A percentile compares a stretch with the other conserved stretches of the same genome.
These are phyloP conservation scores for Palloptera scutellata DNA, from an alignment of 2,888 invertebrate species.

Conservation along the genomic window DNA sequence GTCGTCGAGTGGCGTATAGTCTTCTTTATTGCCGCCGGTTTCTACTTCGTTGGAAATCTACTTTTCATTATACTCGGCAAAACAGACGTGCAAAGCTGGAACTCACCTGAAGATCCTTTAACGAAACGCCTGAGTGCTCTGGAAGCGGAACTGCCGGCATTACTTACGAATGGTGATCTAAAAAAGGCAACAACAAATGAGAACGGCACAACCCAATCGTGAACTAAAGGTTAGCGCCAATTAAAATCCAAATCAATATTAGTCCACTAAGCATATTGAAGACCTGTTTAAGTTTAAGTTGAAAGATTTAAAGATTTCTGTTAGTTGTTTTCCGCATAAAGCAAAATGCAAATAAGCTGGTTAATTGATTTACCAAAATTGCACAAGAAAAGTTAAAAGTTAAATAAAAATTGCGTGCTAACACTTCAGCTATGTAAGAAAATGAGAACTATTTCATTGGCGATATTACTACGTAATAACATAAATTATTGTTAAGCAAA, in stretches of 20 bases:
- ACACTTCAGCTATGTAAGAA: no score
- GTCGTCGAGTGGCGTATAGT: slow-evolving; percentile 67
- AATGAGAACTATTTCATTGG: no score
- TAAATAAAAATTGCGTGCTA: no score
- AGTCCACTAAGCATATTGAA: slow-evolving; percentile 44
- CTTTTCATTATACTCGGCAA: slow-evolving; percentile 68
- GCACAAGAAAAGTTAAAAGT: no score
- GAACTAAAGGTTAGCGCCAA: slow-evolving; percentile 4
- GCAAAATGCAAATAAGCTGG: no score
- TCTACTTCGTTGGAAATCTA: slow-evolving; percentile 68
- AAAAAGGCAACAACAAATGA: slow-evolving; percentile 37
- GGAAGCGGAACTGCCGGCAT: slow-evolving; percentile 42
- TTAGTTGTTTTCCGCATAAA: not conserved
- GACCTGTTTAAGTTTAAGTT: slow-evolving; percentile 41
- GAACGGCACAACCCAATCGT: slow-evolving; percentile 34
- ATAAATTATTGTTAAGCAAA: no score
- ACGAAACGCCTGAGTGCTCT: slow-evolving; percentile 35
- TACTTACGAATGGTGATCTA: slow-evolving; percentile 37
- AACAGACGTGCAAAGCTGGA: slow-evolving; percentile 70
- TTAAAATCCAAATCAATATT: slow-evolving; percentile 5
- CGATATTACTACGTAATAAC: no score
- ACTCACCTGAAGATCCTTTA: slow-evolving; percentile 63
- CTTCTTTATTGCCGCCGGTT: slow-evolving; percentile 67
- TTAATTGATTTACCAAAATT: no score
- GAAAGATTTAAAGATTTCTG: slow-evolving; percentile 25